Conservation (phyloP, 2,797 vertebrate species). For the Capromys pilorides region DNA sequence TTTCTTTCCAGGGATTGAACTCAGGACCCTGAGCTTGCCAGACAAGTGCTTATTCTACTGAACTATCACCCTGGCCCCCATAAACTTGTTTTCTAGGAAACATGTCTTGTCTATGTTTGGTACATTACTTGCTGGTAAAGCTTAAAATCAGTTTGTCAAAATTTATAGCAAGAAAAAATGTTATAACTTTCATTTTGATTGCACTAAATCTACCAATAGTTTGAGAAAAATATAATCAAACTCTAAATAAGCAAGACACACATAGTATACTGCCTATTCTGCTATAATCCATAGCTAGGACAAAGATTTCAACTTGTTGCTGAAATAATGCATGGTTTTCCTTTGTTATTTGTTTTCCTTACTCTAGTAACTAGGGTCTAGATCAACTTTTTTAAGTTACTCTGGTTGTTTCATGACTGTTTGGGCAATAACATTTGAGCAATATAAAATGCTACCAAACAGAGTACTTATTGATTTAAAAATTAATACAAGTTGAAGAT, state of each 20-base stretch:
- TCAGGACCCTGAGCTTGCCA: no score
- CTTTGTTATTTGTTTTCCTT: not conserved
- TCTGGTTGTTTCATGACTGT: not conserved
- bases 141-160: slow-evolving; percentile 12
- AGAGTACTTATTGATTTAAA: not conserved
- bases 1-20: not conserved
- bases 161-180: not conserved
- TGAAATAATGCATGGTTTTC: not conserved
- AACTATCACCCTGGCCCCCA: no score
- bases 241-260: not conserved
- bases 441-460: not conserved
- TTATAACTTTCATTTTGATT: slow-evolving; percentile 2
- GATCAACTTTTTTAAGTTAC: not conserved
- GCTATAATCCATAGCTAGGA: not conserved
- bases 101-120: not conserved
- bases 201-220: not conserved
- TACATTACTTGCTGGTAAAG: slow-evolving; percentile 28
- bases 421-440: not conserved
- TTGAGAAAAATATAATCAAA: not conserved
- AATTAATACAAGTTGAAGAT: slow-evolving; percentile 41
- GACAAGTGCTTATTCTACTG: no score
- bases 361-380: not conserved
- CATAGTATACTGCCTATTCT: not conserved
- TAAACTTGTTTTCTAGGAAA: not conserved
- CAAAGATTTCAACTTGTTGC: not conserved